Percentiles rank a stretch among this genome's conserved stretches.
phyloP scores from a whole-genome alignment of 2,113 vertebrate genomes.

The Ceyx cyanopectus region DNA sequence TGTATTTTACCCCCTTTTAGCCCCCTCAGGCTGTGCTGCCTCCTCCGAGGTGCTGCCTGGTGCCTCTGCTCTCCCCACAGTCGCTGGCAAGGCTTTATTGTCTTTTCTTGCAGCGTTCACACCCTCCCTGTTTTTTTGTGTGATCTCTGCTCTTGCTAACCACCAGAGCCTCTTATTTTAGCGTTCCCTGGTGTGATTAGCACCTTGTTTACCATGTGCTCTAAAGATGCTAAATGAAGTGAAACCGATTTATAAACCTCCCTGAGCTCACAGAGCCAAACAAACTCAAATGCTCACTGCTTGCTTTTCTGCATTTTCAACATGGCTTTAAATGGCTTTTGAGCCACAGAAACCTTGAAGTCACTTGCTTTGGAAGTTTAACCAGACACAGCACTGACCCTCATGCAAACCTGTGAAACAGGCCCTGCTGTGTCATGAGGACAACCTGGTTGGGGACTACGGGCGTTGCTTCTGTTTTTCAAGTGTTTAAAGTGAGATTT shows the following conservation, averaged over 20 bases:
- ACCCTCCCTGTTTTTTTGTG: neutral
- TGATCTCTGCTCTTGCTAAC: neutral
- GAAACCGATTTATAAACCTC: constrained; percentile 23
- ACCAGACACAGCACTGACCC: neutral
- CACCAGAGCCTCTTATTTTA: neutral
- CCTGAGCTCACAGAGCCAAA: neutral
- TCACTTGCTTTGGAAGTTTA: neutral
- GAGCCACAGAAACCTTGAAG: neutral
- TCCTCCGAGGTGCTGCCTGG: neutral
- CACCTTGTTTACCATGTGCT: neutral
- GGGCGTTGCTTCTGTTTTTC: neutral
- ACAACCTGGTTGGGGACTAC: neutral
- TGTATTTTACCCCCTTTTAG: neutral
- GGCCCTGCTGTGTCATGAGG: neutral
- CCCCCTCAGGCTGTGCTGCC: neutral
- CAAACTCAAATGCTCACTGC: neutral
- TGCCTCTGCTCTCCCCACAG: neutral
- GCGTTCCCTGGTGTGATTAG: neutral
- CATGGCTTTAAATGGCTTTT: neutral
- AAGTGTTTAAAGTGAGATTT: neutral
- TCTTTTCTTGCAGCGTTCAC: neutral
- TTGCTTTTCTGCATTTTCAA: constrained; percentile 4
- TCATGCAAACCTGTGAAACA: neutral
- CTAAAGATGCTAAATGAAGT: constrained; percentile 39
- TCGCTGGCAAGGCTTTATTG: neutral